Conservation (phyloP, 2,888 invertebrate species). For the Hypselothyrea guttata region DNA sequence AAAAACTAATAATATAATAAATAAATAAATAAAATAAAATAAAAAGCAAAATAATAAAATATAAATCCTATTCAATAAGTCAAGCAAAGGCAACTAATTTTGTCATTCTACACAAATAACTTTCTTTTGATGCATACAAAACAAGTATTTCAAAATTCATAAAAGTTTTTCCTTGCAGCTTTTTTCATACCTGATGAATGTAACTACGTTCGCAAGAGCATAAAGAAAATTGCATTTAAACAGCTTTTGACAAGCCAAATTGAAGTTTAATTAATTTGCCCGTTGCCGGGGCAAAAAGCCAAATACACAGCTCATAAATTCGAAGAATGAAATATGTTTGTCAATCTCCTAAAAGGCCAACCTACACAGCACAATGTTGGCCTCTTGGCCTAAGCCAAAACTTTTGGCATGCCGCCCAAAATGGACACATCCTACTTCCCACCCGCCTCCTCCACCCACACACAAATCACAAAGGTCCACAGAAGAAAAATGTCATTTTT, state of each 20-base stretch:
- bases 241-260: constrained; percentile 59
- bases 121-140: too few relatives aligned
- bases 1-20: too few relatives aligned
- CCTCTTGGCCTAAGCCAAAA: constrained; percentile 38
- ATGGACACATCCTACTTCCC: background rate
- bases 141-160: too few relatives aligned
- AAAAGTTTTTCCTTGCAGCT: background rate
- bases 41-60: too few relatives aligned
- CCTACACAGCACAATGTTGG: constrained; percentile 25
- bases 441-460: background rate
- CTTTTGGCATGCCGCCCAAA: constrained; percentile 39
- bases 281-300: constrained; percentile 29
- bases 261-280: constrained; percentile 65
- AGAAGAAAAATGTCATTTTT: constrained; percentile 72
- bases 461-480: too few relatives aligned
- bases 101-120: too few relatives aligned
- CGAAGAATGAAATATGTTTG: constrained; percentile 10
- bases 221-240: constrained; percentile 52
- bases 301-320: constrained; percentile 31
- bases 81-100: too few relatives aligned
- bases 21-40: too few relatives aligned
- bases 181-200: constrained; percentile 1
- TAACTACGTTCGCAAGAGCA: background rate
- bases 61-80: too few relatives aligned
- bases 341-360: constrained; percentile 12